phyloP scores from a whole-genome alignment of 2,888 invertebrate genomes.

The Lydus trimaculatus region DNA sequence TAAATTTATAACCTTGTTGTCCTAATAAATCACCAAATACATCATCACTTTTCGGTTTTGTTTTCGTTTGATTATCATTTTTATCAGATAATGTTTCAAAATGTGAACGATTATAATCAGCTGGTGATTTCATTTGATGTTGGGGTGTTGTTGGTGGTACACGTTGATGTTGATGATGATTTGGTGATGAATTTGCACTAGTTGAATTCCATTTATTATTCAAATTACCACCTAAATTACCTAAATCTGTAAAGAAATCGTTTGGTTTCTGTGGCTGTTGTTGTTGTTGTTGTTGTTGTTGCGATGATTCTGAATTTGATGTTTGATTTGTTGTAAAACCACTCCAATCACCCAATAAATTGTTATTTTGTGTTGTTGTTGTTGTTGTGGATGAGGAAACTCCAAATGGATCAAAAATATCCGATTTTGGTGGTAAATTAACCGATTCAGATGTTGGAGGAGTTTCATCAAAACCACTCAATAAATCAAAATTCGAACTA shows the following conservation, averaged over 20 bases:
- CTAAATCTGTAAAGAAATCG: slow-evolving; percentile 81
- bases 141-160: slow-evolving; percentile 39
- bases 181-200: slow-evolving; percentile 41
- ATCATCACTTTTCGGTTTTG: slow-evolving; percentile 65
- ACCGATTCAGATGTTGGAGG: slow-evolving; percentile 51
- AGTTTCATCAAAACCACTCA: slow-evolving; percentile 61
- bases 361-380: slow-evolving; percentile 54
- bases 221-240: slow-evolving; percentile 49
- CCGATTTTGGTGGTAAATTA: slow-evolving; percentile 37
- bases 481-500: slow-evolving; percentile 67
- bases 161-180: slow-evolving; percentile 56
- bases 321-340: slow-evolving; percentile 41
- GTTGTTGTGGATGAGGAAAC: slow-evolving; percentile 59
- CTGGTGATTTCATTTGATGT: slow-evolving; percentile 58
- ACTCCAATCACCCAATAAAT: slow-evolving; percentile 50
- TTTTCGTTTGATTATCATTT: slow-evolving; percentile 39
- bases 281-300: slow-evolving; percentile 51
- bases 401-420: slow-evolving; percentile 74
- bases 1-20: slow-evolving; percentile 86
- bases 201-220: slow-evolving; percentile 36
- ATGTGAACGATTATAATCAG: slow-evolving; percentile 72
- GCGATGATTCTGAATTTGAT: slow-evolving; percentile 60
- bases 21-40: slow-evolving; percentile 92
- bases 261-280: slow-evolving; percentile 60
- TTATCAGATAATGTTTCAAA: slow-evolving; percentile 66